A percentile compares a stretch with the other conserved stretches of the same genome.
phyloP scores from a whole-genome alignment of 2,113 vertebrate genomes.

The Coregonus clupeaformis region DNA sequence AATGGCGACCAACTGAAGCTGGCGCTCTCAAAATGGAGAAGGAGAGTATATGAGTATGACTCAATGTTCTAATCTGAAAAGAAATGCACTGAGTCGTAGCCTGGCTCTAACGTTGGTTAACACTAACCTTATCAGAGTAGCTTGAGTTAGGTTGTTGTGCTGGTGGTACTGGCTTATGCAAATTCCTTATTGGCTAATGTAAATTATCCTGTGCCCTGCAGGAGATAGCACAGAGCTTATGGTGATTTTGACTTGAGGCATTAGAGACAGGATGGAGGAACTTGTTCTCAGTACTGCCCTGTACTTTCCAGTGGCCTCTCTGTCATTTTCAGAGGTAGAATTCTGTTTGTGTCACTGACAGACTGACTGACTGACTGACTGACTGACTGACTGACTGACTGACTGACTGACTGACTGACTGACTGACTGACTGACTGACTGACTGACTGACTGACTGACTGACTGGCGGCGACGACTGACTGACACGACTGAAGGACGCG shows the following conservation, averaged over 20 bases:
- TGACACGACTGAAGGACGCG: no score
- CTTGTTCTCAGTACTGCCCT: conserved; percentile 12
- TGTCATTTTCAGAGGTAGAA: conserved; percentile 28
- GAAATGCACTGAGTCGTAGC: conserved; percentile 23
- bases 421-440: conserved; percentile 30
- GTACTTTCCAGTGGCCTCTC: conserved; percentile 1
- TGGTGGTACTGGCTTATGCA: conserved; percentile 15
- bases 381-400: conserved; percentile 15
- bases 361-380: conserved; percentile 31
- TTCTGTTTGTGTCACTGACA: conserved; percentile 31
- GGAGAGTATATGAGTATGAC: conserved; percentile 40
- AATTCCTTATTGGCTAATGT: conserved; percentile 8
- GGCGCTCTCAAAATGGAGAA: conserved; percentile 62
- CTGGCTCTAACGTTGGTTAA: neutral
- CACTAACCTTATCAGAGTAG: conserved; percentile 6
- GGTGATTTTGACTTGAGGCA: conserved; percentile 12
- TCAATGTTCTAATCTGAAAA: conserved; percentile 23
- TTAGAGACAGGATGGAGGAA: conserved; percentile 19
- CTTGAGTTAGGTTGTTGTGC: neutral
- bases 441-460: conserved; percentile 23
- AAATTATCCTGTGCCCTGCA: conserved; percentile 9
- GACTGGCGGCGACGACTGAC: conserved; percentile 35
- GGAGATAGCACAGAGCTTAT: conserved; percentile 16
- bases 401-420: conserved; percentile 33
- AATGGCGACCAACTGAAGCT: conserved; percentile 50